These are phyloP conservation scores for Turritopsis rubra DNA, from an alignment of 30 jellyfish, hydroid and myxozoan species.

Conservation along the genomic window DNA sequence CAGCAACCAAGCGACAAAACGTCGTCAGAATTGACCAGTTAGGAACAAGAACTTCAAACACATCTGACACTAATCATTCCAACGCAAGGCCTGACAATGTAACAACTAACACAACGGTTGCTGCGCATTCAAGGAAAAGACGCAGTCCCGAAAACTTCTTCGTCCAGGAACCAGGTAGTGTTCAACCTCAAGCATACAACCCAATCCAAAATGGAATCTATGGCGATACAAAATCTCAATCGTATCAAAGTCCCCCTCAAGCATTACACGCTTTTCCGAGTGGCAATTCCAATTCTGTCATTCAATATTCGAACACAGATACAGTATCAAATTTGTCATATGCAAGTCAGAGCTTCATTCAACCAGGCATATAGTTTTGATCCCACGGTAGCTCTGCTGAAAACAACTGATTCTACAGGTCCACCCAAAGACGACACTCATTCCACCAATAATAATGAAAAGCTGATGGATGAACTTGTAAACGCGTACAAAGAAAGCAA, in stretches of 20 bases:
- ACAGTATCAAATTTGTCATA: neutral
- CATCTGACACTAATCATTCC: neutral
- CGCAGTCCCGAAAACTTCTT: neutral
- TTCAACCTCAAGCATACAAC: neutral
- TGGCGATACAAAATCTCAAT: neutral
- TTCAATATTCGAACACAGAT: neutral
- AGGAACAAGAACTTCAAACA: neutral
- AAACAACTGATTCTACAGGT: neutral
- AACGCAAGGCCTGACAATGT: neutral
- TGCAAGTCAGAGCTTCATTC: neutral
- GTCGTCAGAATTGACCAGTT: neutral
- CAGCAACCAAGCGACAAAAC: conserved; percentile 2
- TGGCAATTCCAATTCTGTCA: neutral
- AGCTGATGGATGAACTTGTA: neutral
- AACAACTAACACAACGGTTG: neutral
- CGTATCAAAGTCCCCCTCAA: neutral
- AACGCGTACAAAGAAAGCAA: neutral
- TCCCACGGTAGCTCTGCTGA: neutral
- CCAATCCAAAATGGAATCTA: neutral
- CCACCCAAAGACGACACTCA: neutral
- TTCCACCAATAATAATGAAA: neutral
- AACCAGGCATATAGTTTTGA: neutral
- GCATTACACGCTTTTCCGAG: neutral
- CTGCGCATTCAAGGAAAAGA: neutral
- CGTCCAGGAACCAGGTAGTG: neutral